A percentile compares a stretch with the other conserved stretches of the same genome.
phyloP scores from a whole-genome alignment of 2,113 vertebrate species.

The Hyla sarda region DNA sequence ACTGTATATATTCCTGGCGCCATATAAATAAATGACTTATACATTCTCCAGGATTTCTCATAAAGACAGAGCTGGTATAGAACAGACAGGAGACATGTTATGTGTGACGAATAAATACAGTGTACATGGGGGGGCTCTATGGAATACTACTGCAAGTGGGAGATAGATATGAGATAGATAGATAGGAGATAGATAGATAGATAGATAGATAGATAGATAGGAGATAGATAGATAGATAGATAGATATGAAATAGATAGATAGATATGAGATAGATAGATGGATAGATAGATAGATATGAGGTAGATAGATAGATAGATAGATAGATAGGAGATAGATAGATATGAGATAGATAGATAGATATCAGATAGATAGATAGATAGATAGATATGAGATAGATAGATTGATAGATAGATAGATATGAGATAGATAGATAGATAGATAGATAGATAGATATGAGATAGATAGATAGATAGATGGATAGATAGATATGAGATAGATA shows the following conservation, averaged over 20 bases:
- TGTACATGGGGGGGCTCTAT: too few relatives aligned
- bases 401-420: too few relatives aligned
- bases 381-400: too few relatives aligned
- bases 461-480: too few relatives aligned
- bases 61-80: not conserved
- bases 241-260: not conserved
- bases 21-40: constrained; percentile 11
- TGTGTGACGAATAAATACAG: not conserved
- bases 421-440: too few relatives aligned
- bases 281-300: not conserved
- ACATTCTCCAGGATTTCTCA: constrained; percentile 10
- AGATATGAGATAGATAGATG: not conserved
- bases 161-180: not conserved
- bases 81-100: not conserved
- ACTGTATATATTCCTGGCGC: constrained; percentile 20
- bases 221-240: not conserved
- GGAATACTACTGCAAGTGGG: too few relatives aligned
- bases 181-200: not conserved
- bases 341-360: too few relatives aligned
- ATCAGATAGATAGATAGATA: too few relatives aligned
- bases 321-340: constrained; percentile 19
- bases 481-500: too few relatives aligned
- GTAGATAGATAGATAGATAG: constrained; percentile 11
- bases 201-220: constrained; percentile 1
- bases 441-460: too few relatives aligned